Percentiles rank a stretch among this genome's conserved stretches.
These are phyloP conservation scores for Cheilosia pagana DNA, from an alignment of 2,888 invertebrate species.

Conservation along the genomic window DNA sequence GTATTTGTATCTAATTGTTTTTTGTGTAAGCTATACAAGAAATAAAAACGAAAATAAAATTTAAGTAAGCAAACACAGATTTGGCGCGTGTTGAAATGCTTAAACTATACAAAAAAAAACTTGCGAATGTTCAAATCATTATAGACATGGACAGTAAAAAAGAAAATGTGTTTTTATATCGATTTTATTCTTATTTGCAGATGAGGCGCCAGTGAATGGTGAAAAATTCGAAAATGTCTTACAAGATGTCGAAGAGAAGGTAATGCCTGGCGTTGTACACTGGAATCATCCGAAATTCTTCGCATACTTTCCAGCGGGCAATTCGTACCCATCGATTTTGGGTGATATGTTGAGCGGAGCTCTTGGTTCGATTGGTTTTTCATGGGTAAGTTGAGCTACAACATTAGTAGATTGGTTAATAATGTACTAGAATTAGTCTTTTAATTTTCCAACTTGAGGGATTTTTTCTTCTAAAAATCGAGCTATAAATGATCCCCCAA, in stretches of 20 bases:
- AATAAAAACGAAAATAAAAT: conserved; percentile 19
- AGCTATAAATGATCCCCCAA: too few species aligned
- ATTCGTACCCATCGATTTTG: conserved; percentile 94
- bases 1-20: neutral
- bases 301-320: conserved; percentile 96
- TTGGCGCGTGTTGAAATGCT: conserved; percentile 31
- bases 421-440: too few species aligned
- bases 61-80: conserved; percentile 25
- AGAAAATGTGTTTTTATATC: neutral
- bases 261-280: conserved; percentile 93
- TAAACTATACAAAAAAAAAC: conserved; percentile 6
- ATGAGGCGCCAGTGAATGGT: conserved; percentile 88
- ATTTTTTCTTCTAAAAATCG: too few species aligned
- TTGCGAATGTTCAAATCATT: neutral
- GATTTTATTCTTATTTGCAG: conserved; percentile 73
- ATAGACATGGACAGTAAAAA: conserved; percentile 9
- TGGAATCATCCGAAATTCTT: conserved; percentile 98
- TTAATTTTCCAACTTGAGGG: too few species aligned
- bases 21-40: conserved; percentile 12
- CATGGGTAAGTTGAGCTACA: conserved; percentile 88
- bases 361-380: conserved; percentile 95
- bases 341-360: conserved; percentile 95
- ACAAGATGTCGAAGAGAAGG: conserved; percentile 90
- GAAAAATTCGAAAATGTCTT: conserved; percentile 91
- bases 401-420: neutral